Conservation (phyloP, 2,797 vertebrate genomes). For the Spizella passerina region DNA sequence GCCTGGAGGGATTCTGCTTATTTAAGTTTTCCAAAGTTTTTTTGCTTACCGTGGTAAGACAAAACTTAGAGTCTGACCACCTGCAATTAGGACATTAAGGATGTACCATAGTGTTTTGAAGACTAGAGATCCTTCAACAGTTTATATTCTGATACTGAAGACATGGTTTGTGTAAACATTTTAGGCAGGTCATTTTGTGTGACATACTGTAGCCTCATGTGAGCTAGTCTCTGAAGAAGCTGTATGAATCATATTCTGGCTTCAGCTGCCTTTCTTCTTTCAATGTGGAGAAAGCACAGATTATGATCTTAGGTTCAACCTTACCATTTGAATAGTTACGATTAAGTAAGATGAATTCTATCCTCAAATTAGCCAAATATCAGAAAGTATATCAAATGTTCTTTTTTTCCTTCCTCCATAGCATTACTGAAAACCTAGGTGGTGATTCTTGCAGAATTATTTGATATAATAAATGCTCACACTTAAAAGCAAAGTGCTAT, state of each 20-base stretch:
- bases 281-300: not conserved
- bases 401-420: not conserved
- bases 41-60: not conserved
- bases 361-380: not conserved
- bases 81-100: not conserved
- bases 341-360: not conserved
- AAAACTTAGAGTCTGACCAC: not conserved
- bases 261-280: not conserved
- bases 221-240: not conserved
- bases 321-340: not conserved
- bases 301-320: not conserved
- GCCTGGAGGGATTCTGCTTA: not conserved
- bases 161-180: not conserved
- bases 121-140: not conserved
- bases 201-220: not conserved
- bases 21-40: not conserved
- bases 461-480: not conserved
- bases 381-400: not conserved
- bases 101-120: not conserved
- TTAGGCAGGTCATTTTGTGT: not conserved
- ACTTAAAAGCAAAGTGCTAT: not conserved
- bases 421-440: not conserved
- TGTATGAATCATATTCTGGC: not conserved
- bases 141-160: not conserved
- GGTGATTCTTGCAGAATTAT: not conserved